Conservation (phyloP, 1,140 invertebrate species). For the Drosophila asahinai region DNA sequence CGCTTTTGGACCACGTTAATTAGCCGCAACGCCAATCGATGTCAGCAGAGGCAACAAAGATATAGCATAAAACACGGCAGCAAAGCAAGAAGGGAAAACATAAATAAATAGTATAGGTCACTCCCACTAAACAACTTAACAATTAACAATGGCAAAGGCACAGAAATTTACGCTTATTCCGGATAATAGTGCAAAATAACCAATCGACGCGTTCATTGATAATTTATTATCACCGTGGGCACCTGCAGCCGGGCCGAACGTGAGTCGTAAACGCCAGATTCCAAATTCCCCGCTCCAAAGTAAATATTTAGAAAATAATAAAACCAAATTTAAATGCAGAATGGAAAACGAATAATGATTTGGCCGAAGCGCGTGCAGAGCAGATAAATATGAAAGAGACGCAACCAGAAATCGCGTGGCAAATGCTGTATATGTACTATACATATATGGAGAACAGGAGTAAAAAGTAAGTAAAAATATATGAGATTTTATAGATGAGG, state of each 20-base stretch:
- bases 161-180: neutral
- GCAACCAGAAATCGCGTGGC: conserved; percentile 18
- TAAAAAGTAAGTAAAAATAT: neutral
- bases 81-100: conserved; percentile 1
- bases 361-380: conserved; percentile 36
- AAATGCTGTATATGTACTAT: neutral
- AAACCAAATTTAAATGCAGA: conserved; percentile 66
- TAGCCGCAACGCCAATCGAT: conserved; percentile 44
- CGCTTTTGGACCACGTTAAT: conserved; percentile 57
- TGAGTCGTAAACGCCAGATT: conserved; percentile 67
- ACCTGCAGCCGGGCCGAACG: conserved; percentile 16
- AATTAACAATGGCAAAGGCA: too few species aligned
- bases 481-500: too few species aligned
- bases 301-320: conserved; percentile 81
- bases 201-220: neutral
- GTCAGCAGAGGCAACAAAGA: neutral
- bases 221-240: conserved; percentile 1
- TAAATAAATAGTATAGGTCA: conserved; percentile 4
- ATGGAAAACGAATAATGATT: conserved; percentile 27
- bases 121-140: neutral
- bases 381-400: neutral
- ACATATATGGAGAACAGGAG: neutral
- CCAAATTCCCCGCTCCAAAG: conserved; percentile 48
- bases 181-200: too few species aligned
- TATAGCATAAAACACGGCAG: conserved; percentile 15